Base-by-base conservation (phyloP, 1,140 invertebrate genomes). In the Meloidogyne chitwoodi region DNA sequence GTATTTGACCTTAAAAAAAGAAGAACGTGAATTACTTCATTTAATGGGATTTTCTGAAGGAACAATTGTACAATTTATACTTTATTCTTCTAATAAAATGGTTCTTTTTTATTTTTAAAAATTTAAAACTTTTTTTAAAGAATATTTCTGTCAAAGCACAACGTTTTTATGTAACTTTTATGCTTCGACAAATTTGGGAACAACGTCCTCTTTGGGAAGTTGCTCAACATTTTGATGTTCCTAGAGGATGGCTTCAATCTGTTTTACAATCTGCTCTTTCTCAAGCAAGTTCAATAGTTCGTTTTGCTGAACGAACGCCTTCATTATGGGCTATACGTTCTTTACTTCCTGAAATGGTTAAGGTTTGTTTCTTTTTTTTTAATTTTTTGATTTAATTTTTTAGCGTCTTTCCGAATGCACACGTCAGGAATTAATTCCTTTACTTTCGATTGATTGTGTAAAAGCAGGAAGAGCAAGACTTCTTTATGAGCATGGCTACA, bases 251-350 rank as follows among this genome's bases (percentile, higher is more conserved):
- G 79, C 38, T 80, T 3, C 75, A 80, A 67, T 69, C 63, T 19
- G 34, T 71, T 29, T n/a, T 80, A 61, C 77, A 80, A 66, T 66
- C 65, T 0, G 41, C 70, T 19, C 27, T 74, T 4, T 38, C 70
- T 24, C 73, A 80, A 31, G 67, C 79, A 27, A 77, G 70, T 44
- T 63, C 81, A 34, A 56, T 80, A 24, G 34, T 81, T 16, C 63
- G 79, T 38, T 80, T 81, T 78, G 67, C 79, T 16, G 74, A 77
- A 65, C 38, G 73, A 73, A 81, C 75, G 19, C 65, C 79, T 41
- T 34, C 66, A 27, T 72, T 80, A 3, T 80, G 80, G 80, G 72
- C 79, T 6, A 61, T 77, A 6, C 41, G 69, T 29, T 34, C 34
- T 27, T 27, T 80, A 41, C 64, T 80, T n/a, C 79, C 79, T 11